Conservation (phyloP, 2,113 vertebrate genomes). For the Aegithalos caudatus region DNA sequence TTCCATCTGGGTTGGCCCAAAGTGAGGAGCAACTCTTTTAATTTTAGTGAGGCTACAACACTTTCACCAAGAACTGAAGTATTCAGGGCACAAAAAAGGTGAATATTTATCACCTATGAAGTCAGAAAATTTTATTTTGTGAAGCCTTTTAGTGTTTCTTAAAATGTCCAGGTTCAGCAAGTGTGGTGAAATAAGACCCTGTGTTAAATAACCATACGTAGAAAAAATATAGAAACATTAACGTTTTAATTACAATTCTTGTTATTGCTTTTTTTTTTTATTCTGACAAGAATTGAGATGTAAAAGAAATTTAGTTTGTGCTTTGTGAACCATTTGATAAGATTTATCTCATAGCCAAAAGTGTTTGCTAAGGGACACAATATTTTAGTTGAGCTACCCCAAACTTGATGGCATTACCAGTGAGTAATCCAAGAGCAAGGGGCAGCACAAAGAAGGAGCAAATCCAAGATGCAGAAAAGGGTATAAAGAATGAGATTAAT, state of each 20-base stretch:
- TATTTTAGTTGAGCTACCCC: neutral
- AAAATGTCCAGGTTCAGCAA: neutral
- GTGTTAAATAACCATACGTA: neutral
- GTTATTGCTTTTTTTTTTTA: neutral
- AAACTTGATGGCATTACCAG: neutral
- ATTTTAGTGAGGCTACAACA: neutral
- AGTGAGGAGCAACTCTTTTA: neutral
- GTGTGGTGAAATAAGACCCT: neutral
- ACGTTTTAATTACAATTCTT: neutral
- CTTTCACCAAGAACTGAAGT: neutral
- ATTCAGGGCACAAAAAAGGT: neutral
- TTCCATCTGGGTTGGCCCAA: accelerated
- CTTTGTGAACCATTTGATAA: neutral
- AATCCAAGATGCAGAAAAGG: neutral
- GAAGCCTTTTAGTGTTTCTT: neutral
- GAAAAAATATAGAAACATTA: neutral
- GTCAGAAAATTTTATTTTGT: neutral
- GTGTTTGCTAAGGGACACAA: neutral
- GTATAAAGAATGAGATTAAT: neutral
- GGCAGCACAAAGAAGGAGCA: neutral
- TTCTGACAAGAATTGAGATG: neutral
- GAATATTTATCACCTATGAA: neutral
- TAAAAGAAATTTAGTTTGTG: neutral
- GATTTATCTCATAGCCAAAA: neutral
- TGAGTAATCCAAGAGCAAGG: neutral